Base-by-base conservation (phyloP, 2,797 vertebrate genomes). In the Melanotaenia parkinsoni region DNA sequence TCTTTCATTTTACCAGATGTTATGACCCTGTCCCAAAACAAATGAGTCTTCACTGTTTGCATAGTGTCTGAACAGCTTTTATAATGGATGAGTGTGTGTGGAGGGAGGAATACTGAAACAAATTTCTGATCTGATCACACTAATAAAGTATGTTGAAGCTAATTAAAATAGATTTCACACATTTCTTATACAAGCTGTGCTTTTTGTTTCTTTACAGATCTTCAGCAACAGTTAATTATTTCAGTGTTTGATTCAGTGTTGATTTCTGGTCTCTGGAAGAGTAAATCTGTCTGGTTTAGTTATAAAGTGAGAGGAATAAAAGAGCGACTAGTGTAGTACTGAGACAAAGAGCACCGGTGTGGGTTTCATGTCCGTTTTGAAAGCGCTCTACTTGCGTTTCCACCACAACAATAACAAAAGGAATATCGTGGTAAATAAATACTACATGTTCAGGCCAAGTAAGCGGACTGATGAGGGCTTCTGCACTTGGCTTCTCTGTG, bases 401-500 rank as follows among this genome's bases (percentile, higher is more conserved):
- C 22, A 63, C 73, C 57, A 79, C 53, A 72, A 54, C 24, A 75
- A 69, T 6, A 77, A 79, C 16, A 80, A 53, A 24, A 72, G 64
- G 50, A 77, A 68, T 33, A 56, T 18, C 6, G 4, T 30, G 32
- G 43, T 65, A 66, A 67, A 59, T 58, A 80, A 58, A 53, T 7
- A 61, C 16, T 45, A 37, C 64, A 67, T 54, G 56, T 78, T 69
- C 1, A 35, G 45, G 65, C 64, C 68, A 77, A 65, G 59, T 58
- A 9, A 60, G 28, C 9, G 20, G 26, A 43, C 18, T 50, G 40
- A 62, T 38, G n/a, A 12, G 50, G 60, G 40, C 54, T 75, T 58
- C 61, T 86, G 80, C 70, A 47, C 33, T 38, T 80, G 80, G 77
- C 72, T 70, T 65, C 0, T 47, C 76, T 26, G 67, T 76, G 86